Percentiles rank a stretch among this genome's conserved stretches.
Conservation (phyloP, 2,888 invertebrate genomes). For the Pseudococcus viburni region DNA sequence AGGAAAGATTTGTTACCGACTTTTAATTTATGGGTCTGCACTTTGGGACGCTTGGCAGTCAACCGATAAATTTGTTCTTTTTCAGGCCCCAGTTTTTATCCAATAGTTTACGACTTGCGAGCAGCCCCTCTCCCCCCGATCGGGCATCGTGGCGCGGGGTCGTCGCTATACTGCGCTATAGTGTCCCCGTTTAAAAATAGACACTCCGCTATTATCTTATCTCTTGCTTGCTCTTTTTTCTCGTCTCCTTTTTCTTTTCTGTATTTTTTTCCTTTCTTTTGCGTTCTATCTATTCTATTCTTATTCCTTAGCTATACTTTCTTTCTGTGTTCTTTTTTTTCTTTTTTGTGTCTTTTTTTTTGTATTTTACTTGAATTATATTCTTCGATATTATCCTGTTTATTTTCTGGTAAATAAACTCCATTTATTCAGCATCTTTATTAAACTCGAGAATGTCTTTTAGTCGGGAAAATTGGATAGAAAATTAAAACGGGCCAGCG, state of each 20-base stretch:
- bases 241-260: conserved; percentile 23
- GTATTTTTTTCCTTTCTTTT: background rate
- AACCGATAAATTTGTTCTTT: conserved; percentile 66
- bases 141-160: background rate
- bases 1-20: conserved; percentile 66
- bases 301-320: conserved; percentile 1
- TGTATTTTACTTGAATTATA: conserved; percentile 62
- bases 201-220: conserved; percentile 61
- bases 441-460: conserved; percentile 60
- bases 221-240: conserved; percentile 3
- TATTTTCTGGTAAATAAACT: conserved; percentile 66
- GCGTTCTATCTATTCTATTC: conserved; percentile 32
- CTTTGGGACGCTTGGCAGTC: conserved; percentile 66
- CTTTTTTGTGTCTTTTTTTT: background rate
- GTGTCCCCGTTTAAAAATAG: conserved; percentile 59
- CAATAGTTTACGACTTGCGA: conserved; percentile 63
- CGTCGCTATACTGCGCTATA: background rate
- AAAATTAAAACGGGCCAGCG: conserved; percentile 61
- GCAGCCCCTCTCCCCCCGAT: background rate
- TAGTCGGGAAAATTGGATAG: conserved; percentile 62
- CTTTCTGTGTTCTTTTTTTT: background rate
- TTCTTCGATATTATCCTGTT: conserved; percentile 62
- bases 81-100: conserved; percentile 66
- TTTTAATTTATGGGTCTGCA: conserved; percentile 66
- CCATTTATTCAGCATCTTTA: conserved; percentile 63